Percentiles rank a stretch among this genome's conserved stretches.
Evolutionary conservation across 2,888 invertebrate genomes (phyloP).

Genomic region (Epistrophe eligans): DNA sequence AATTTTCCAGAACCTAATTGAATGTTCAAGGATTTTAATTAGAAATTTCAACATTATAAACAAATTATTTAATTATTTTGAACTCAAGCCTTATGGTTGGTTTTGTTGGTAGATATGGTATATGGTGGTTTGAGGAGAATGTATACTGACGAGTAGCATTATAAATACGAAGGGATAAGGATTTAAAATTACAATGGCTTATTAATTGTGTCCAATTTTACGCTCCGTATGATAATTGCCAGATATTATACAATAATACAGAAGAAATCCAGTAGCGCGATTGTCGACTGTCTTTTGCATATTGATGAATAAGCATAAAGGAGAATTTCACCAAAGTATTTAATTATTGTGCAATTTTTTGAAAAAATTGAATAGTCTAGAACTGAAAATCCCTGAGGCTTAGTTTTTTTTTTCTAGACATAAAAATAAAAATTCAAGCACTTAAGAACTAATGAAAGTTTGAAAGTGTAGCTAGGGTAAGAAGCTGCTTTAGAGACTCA

Average conservation of each 20-base stretch:
- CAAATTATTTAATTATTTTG: constrained; percentile 63
- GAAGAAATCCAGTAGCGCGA: not conserved
- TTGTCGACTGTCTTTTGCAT: not conserved
- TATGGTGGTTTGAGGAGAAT: not conserved
- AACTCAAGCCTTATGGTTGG: not conserved
- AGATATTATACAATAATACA: not conserved
- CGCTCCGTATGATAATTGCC: constrained; percentile 19
- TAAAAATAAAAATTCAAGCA: no score
- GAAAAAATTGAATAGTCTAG: no score
- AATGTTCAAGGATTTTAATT: constrained; percentile 63
- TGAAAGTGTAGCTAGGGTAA: no score
- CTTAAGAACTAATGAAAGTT: no score
- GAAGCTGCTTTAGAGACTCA: no score
- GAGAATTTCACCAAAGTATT: not conserved
- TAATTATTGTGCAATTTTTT: no score
- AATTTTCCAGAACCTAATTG: constrained; percentile 28
- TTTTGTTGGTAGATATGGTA: not conserved
- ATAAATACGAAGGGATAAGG: constrained; percentile 32
- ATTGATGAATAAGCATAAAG: constrained; percentile 3
- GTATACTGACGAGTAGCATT: not conserved
- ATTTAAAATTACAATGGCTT: constrained; percentile 27
- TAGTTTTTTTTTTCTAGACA: no score
- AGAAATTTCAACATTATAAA: constrained; percentile 62
- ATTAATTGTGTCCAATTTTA: constrained; percentile 53
- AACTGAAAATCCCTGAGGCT: no score